A percentile compares a stretch with the other conserved stretches of the same genome.
These are phyloP conservation scores for Jaculus jaculus DNA, from an alignment of 2,113 vertebrate genomes.

Conservation along the genomic window DNA sequence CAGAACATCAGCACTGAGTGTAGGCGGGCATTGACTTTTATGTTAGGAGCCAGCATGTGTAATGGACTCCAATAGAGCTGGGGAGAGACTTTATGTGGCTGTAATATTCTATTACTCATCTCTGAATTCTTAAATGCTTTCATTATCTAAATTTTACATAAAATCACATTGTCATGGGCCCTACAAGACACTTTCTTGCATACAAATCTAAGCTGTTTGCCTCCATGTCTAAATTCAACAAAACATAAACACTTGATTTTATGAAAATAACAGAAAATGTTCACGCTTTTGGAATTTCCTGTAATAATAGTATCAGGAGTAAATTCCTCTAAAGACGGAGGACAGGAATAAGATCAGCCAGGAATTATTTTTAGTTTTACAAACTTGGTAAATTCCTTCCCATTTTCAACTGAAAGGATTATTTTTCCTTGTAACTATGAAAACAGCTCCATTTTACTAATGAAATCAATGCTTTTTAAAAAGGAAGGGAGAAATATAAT, in stretches of 20 bases:
- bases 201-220: slow-evolving; percentile 60
- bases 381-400: slow-evolving; percentile 71
- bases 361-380: slow-evolving; percentile 72
- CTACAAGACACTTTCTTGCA: neutral
- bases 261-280: slow-evolving; percentile 62
- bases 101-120: neutral
- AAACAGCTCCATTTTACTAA: slow-evolving; percentile 59
- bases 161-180: neutral
- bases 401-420: slow-evolving; percentile 69
- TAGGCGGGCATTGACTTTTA: neutral
- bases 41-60: neutral
- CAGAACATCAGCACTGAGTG: neutral
- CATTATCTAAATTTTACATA: neutral
- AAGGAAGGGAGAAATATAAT: neutral
- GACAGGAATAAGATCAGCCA: slow-evolving; percentile 67
- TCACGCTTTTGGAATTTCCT: slow-evolving; percentile 77
- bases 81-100: neutral
- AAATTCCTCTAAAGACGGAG: slow-evolving; percentile 71
- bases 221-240: slow-evolving; percentile 59
- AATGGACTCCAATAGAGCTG: neutral
- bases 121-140: slow-evolving; percentile 35
- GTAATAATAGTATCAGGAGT: slow-evolving; percentile 74
- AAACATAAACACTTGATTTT: slow-evolving; percentile 63
- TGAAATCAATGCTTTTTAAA: slow-evolving; percentile 42
- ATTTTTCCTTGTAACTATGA: slow-evolving; percentile 60